These are phyloP conservation scores for Proctacanthus coquilletti DNA, from an alignment of 1,140 invertebrate species.

Conservation along the genomic window DNA sequence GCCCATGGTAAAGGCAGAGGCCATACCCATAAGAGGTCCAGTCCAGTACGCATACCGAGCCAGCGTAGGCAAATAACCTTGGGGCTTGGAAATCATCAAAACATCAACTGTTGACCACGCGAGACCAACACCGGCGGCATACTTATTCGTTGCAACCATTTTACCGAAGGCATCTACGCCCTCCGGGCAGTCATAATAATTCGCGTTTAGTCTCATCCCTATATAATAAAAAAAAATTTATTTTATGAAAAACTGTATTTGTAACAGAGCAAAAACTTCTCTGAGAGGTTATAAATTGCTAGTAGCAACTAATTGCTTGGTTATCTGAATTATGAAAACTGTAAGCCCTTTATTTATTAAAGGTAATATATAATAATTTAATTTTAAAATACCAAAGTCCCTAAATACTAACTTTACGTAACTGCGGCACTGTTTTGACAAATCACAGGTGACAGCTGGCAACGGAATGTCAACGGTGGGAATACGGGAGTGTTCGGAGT, in stretches of 20 bases:
- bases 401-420: too few species aligned
- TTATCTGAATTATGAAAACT: too few species aligned
- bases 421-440: too few species aligned
- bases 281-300: too few species aligned
- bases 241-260: not conserved
- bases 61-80: constrained; percentile 32
- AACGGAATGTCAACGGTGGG: too few species aligned
- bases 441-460: too few species aligned
- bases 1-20: constrained; percentile 42
- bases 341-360: too few species aligned
- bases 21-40: constrained; percentile 43
- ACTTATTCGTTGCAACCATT: constrained; percentile 40
- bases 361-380: too few species aligned
- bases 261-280: too few species aligned
- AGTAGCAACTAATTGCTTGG: too few species aligned
- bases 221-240: not conserved
- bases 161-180: constrained; percentile 48
- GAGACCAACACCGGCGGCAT: constrained; percentile 33
- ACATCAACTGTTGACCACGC: constrained; percentile 37
- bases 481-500: too few species aligned
- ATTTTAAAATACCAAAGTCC: too few species aligned
- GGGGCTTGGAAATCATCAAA: constrained; percentile 37
- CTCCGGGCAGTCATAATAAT: constrained; percentile 55
- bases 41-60: constrained; percentile 36
- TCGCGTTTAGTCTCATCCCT: constrained; percentile 16